These are phyloP conservation scores for Drosophila mimica DNA, from an alignment of 2,888 invertebrate genomes.

Conservation along the genomic window DNA sequence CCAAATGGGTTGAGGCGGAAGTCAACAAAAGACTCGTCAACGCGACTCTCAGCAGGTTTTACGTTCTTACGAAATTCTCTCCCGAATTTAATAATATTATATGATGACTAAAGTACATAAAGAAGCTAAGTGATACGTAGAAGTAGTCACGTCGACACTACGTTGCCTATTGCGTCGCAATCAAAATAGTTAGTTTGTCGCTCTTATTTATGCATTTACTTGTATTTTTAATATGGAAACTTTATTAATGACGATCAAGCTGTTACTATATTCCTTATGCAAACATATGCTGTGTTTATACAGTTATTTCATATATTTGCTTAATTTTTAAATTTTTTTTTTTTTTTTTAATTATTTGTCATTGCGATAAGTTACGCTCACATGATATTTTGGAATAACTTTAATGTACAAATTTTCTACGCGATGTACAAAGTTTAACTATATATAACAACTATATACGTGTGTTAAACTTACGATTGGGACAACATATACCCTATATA, in stretches of 20 bases:
- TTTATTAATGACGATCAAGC: conserved; percentile 8
- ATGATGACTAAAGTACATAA: conserved; percentile 53
- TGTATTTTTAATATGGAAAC: conserved; percentile 6
- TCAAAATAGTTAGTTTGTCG: conserved; percentile 26
- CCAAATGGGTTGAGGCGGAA: conserved; percentile 24
- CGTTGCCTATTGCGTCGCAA: conserved; percentile 47
- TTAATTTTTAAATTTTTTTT: background rate
- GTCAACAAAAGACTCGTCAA: conserved; percentile 19
- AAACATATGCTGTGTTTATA: background rate
- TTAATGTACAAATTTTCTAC: background rate
- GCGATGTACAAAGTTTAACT: background rate
- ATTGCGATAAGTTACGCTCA: background rate
- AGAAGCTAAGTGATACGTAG: conserved; percentile 43
- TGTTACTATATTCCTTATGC: background rate
- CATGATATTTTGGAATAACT: background rate
- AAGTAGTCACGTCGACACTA: conserved; percentile 50
- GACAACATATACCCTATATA: background rate
- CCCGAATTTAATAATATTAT: conserved; percentile 61
- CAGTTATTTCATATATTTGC: background rate
- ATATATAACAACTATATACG: background rate
- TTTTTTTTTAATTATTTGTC: background rate
- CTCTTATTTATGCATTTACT: background rate
- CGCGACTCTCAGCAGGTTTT: conserved; percentile 46
- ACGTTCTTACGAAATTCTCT: conserved; percentile 63
- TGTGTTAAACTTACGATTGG: background rate